A percentile compares a stretch with the other conserved stretches of the same genome.
These are phyloP conservation scores for Dryobota labecula DNA, from an alignment of 2,888 invertebrate genomes.

Conservation along the genomic window DNA sequence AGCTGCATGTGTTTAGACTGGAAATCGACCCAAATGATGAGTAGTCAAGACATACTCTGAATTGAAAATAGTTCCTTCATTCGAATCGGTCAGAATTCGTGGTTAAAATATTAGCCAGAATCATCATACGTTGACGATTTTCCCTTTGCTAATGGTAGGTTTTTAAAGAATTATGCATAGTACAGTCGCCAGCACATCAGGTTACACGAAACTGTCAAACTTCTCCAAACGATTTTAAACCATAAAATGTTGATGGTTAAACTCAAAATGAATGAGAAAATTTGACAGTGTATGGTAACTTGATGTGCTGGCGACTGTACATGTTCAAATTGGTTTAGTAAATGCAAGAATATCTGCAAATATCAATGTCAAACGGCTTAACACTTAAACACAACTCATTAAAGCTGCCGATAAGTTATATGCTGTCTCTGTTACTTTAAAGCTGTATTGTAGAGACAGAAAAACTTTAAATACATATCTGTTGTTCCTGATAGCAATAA, in stretches of 20 bases:
- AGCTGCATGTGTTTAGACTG: neutral
- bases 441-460: neutral
- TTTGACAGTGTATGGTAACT: no score
- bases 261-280: no score
- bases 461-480: neutral
- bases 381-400: neutral
- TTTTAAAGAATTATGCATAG: neutral
- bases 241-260: no score
- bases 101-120: no score
- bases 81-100: no score
- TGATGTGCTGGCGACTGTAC: no score
- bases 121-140: no score
- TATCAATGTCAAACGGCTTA: neutral
- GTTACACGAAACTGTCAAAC: no score
- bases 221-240: no score
- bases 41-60: no score
- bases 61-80: no score
- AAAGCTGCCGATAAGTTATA: neutral
- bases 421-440: neutral
- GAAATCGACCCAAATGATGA: neutral
- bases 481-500: neutral
- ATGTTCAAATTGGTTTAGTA: neutral
- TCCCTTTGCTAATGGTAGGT: neutral
- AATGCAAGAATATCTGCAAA: neutral
- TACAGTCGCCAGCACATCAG: no score